Base-by-base conservation (phyloP, 2,888 invertebrate species). In the Sesia bembeciformis region DNA sequence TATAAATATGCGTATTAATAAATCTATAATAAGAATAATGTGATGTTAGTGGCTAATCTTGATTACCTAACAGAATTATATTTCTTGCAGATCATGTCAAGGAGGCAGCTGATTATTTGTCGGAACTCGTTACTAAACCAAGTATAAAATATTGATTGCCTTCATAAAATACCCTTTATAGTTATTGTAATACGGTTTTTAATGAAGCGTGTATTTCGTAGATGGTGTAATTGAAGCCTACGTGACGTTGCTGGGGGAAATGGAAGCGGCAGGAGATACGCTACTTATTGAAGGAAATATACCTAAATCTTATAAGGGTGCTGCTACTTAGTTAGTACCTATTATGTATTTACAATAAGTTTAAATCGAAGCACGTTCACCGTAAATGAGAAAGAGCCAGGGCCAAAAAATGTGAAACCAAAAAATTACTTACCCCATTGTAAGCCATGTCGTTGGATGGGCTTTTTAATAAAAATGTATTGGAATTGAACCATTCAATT, bases 191-290 rank as follows among this genome's bases (percentile, higher is more conserved):
- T 8, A 46, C 4, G 43, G 8, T 43, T 43, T 43, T 43, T 43
- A 3, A 7, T 5, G 7, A n/a, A 43, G 2, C 49, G 38, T 42
- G 8, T 53, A 8, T 7, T 43, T 3, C 65, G 4, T 57, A 87
- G 84, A 85, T 63, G 64, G 72, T 54, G 57, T 70, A 55, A 86
- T 86, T 23, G 81, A 83, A 53, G 82, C 83, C 0, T 85, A 85
- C 55, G 74, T 84, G 4, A 64, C 75, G 2, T 56, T 88, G 40
- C 57, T 88, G 38, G 72, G 65, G 40, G 81, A 83, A 65, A 83
- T 87, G 83, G 86, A 87, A 53, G 60, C 66, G 0, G 67, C 75
- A 3, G 84, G 83, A 1, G 79, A 82, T 23, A 49, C 57, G 0
- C 58, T 64, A 0, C 70, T 87, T 0, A 65, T 86, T 5, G 78